Percentiles rank a stretch among this genome's conserved stretches.
Conservation (phyloP, 2,113 vertebrate genomes). For the Gasterosteus aculeatus region DNA sequence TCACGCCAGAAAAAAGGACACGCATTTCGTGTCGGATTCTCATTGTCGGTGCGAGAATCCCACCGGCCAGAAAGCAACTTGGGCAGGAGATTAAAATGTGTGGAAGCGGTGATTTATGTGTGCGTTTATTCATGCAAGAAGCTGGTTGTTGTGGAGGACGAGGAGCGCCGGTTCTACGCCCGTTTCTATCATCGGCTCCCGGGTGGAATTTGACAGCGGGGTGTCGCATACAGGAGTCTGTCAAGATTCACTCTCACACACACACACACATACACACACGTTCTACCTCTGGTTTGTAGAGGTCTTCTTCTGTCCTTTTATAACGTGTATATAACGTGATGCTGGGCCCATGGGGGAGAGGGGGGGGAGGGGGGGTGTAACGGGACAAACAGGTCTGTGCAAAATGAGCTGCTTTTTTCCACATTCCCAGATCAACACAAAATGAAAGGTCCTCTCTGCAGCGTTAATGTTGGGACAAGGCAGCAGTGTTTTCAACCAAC, state of each 20-base stretch:
- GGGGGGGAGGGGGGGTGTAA: too few relatives aligned
- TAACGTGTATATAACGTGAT: too few relatives aligned
- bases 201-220: slow-evolving; percentile 56
- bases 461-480: too few relatives aligned
- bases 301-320: not conserved
- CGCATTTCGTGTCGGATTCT: not conserved
- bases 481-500: too few relatives aligned
- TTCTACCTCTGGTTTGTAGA: not conserved
- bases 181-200: slow-evolving; percentile 44
- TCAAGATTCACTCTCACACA: slow-evolving; percentile 20
- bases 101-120: not conserved
- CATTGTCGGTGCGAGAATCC: not conserved
- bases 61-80: slow-evolving; percentile 28
- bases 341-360: too few relatives aligned
- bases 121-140: slow-evolving; percentile 10
- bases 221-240: slow-evolving; percentile 41
- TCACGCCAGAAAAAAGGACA: slow-evolving; percentile 9
- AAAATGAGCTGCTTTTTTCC: not conserved
- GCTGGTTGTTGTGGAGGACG: slow-evolving; percentile 15
- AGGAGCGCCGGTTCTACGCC: slow-evolving; percentile 4
- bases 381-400: too few relatives aligned
- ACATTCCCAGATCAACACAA: too few relatives aligned
- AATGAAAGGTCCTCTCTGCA: too few relatives aligned
- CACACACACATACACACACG: not conserved
- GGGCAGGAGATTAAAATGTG: slow-evolving; percentile 6